A percentile compares a stretch with the other conserved stretches of the same genome.
Evolutionary conservation across 2,113 vertebrate genomes (phyloP).

Genomic region (Gymnogyps californianus): DNA sequence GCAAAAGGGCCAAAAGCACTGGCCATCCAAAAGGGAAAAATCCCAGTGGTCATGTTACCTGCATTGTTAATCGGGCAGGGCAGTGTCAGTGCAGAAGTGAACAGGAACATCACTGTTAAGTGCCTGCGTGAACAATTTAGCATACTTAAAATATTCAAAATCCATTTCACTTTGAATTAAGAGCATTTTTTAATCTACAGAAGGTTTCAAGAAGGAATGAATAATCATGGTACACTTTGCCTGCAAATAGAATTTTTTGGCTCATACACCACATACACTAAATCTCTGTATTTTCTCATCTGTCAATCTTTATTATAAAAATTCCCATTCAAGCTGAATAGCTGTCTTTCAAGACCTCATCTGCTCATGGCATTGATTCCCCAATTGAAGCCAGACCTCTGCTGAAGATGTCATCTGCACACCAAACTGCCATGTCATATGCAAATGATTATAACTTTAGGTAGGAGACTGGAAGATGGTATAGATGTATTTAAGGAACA

Average conservation of each 20-base stretch:
- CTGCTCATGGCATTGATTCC: conserved; percentile 13
- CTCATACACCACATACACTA: not conserved
- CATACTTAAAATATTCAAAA: not conserved
- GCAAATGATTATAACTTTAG: not conserved
- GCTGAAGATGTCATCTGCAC: conserved; percentile 24
- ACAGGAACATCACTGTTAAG: not conserved
- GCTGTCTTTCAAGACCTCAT: conserved; percentile 1
- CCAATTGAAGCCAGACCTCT: not conserved
- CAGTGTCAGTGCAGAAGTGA: not conserved
- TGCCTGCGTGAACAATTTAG: not conserved
- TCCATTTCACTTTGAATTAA: not conserved
- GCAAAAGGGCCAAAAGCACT: not conserved
- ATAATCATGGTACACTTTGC: not conserved
- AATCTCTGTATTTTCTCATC: conserved; percentile 8
- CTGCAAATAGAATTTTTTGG: not conserved
- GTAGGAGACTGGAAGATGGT: not conserved
- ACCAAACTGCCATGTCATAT: not conserved
- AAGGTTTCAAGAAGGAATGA: not conserved
- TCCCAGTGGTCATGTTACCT: not conserved
- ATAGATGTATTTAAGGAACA: not conserved
- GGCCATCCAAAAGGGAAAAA: not conserved
- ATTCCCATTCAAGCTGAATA: conserved; percentile 35
- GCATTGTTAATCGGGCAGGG: not conserved
- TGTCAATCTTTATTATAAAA: conserved; percentile 43
- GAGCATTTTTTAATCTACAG: not conserved